Conservation (phyloP, 2,888 invertebrate species). For the Leptinotarsa rubiginosa region DNA sequence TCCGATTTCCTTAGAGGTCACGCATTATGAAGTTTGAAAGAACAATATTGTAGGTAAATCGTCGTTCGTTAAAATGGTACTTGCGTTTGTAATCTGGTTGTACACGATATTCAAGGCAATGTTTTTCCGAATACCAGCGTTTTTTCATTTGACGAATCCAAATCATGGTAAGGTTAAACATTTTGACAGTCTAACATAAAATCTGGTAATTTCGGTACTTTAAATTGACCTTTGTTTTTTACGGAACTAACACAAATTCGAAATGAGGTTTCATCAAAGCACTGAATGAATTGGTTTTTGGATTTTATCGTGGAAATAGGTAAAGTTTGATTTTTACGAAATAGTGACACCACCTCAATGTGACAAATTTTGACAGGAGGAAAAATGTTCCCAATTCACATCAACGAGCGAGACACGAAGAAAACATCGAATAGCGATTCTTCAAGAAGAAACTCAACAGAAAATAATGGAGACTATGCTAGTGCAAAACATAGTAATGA, state of each 20-base stretch:
- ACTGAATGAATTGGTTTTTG: background rate
- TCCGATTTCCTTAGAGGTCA: slow-evolving; percentile 14
- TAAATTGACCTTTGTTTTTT: slow-evolving; percentile 20
- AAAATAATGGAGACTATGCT: slow-evolving; percentile 21
- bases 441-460: slow-evolving; percentile 44
- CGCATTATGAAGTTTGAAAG: background rate
- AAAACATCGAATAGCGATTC: slow-evolving; percentile 46
- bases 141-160: slow-evolving; percentile 40
- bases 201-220: slow-evolving; percentile 20
- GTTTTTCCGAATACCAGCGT: slow-evolving; percentile 44
- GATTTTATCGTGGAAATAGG: slow-evolving; percentile 14
- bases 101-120: slow-evolving; percentile 36
- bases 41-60: slow-evolving; percentile 3
- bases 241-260: slow-evolving; percentile 18
- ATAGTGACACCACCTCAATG: slow-evolving; percentile 36
- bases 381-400: slow-evolving; percentile 60
- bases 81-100: slow-evolving; percentile 29
- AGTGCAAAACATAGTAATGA: slow-evolving; percentile 6
- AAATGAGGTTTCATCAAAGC: slow-evolving; percentile 19
- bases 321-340: slow-evolving; percentile 14
- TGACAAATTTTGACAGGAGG: slow-evolving; percentile 58
- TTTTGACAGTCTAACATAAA: slow-evolving; percentile 34
- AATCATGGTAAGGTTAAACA: slow-evolving; percentile 45
- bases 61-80: slow-evolving; percentile 25
- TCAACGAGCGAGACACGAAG: slow-evolving; percentile 53